Percentiles rank a stretch among this genome's conserved stretches.
Conservation (phyloP, 2,888 invertebrate genomes). For the Crepidodera aurea region DNA sequence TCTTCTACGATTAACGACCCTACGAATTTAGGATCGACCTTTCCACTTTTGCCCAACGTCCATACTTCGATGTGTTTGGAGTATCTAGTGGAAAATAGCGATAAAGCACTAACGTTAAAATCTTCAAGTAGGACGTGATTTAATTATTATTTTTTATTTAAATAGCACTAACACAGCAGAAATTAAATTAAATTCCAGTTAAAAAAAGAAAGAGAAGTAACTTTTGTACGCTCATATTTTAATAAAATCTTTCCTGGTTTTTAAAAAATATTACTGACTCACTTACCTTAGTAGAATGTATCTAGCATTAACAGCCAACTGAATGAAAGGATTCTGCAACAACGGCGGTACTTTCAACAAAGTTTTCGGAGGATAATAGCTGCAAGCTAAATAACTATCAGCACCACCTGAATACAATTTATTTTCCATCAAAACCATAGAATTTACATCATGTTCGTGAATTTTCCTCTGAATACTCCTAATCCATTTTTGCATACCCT, state of each 20-base stretch:
- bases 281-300: conserved; percentile 20
- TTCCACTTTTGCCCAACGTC: conserved; percentile 66
- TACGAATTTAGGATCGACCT: conserved; percentile 52
- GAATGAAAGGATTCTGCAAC: conserved; percentile 68
- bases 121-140: no score
- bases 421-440: conserved; percentile 69
- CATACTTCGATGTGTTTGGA: conserved; percentile 68
- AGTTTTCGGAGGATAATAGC: conserved; percentile 73
- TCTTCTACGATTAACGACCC: conserved; percentile 59
- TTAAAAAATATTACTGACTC: not conserved
- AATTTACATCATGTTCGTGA: conserved; percentile 87
- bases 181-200: no score
- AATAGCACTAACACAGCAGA: no score
- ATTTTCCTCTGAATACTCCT: conserved; percentile 79
- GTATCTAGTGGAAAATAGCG: conserved; percentile 64
- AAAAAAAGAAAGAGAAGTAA: no score
- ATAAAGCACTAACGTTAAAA: no score
- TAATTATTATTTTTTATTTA: no score
- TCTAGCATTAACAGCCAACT: conserved; percentile 65
- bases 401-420: conserved; percentile 82
- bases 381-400: conserved; percentile 80
- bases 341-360: conserved; percentile 78
- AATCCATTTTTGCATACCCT: conserved; percentile 76
- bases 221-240: no score
- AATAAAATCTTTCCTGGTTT: no score